phyloP scores from a whole-genome alignment of 1,140 invertebrate species.

The Mya arenaria region DNA sequence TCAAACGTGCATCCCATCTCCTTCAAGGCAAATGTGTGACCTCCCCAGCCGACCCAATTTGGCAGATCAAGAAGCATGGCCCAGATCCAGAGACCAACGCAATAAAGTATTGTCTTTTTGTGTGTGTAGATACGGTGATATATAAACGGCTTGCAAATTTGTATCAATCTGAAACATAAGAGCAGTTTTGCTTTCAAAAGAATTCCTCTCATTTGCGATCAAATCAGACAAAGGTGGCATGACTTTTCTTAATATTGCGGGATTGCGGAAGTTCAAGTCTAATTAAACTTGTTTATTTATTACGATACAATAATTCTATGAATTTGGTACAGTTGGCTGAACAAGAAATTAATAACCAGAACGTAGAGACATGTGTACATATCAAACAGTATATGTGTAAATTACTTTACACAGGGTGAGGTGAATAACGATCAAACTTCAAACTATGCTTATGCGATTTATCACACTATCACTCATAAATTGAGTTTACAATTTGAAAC shows the following conservation, averaged over 20 bases:
- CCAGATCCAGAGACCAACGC: slow-evolving; percentile 23
- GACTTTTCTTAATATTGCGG: neutral
- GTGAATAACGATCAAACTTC: no score
- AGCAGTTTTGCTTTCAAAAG: neutral
- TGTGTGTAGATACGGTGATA: slow-evolving; percentile 40
- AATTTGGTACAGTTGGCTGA: no score
- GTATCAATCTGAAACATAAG: slow-evolving; percentile 38
- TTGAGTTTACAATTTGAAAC: no score
- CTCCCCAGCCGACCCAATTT: slow-evolving; percentile 52
- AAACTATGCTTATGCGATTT: no score
- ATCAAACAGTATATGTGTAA: no score
- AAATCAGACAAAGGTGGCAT: neutral
- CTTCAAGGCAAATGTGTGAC: slow-evolving; percentile 46
- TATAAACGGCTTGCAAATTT: slow-evolving; percentile 43
- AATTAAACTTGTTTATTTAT: neutral
- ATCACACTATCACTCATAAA: no score
- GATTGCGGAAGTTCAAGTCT: neutral
- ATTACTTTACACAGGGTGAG: no score
- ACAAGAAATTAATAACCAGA: no score
- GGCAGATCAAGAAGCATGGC: slow-evolving; percentile 32
- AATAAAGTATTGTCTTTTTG: slow-evolving; percentile 33
- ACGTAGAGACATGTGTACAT: no score
- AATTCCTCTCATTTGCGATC: neutral
- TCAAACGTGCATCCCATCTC: slow-evolving; percentile 54
- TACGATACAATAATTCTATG: neutral